Evolutionary conservation across 2,797 vertebrate species (phyloP), one percentile per base, ranked within the genome.

Genomic region (Amblyopsis hoosieri): DNA sequence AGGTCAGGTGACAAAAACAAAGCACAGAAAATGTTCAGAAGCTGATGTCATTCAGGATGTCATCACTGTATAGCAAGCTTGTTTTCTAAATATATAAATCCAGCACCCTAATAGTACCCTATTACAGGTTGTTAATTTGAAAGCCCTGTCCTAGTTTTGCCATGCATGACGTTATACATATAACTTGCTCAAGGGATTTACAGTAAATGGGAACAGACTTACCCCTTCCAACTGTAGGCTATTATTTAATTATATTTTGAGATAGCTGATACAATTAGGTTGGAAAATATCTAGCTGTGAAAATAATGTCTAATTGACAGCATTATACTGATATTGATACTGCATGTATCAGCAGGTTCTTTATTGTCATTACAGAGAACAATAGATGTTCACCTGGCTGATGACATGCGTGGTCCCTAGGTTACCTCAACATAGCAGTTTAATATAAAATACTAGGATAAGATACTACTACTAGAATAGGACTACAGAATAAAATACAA

Each of bases 181-280:
- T 59, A 9, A 48, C 60, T 71, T 62, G 51, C 63, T 64, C 60
- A 57, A 63, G 59, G 72, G 76, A 82, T 77, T 86, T 75, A 76
- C 54, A 69, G 42, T 57, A 71, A 74, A 80, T 23, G 31, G 45
- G 57, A 76, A 81, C 79, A 60, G 72, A 51, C 62, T 67, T 9
- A 58, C 48, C 54, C 46, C 45, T 37, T 15, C 2, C 14, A 62
- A 59, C 23, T 66, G 19, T 62, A 29, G 23, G 3, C 23, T 29
- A 48, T 75, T 54, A 71, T 68, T 73, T 62, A 19, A 62, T 70
- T 66, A 81, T 29, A 15, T 55, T 57, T 79, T 87, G 71, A 84
- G 69, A 56, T 45, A 63, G 23, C 12, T 37, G 13, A 46, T 51
- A 54, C 49, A 78, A 13, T 47, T 37, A 55, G 0, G 19, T 67